Percentiles rank a stretch among this genome's conserved stretches.
These are phyloP conservation scores for Stratiomys singularior DNA, from an alignment of 2,888 invertebrate species.

Conservation along the genomic window DNA sequence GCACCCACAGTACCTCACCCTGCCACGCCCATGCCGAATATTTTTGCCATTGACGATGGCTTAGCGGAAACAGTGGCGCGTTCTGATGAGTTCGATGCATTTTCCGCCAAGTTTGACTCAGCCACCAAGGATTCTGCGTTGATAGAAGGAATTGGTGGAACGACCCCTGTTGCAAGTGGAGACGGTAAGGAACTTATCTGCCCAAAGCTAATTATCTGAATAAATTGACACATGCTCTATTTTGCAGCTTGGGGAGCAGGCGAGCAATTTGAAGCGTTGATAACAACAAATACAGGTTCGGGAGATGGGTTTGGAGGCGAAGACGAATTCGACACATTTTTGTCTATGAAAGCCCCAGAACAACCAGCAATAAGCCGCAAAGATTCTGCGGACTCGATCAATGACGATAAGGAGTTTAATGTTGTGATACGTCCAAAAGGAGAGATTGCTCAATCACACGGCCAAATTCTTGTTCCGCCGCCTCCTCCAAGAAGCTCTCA, in stretches of 20 bases:
- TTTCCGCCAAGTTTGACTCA: slow-evolving; percentile 86
- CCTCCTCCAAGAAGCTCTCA: slow-evolving; percentile 66
- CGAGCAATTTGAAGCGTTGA: slow-evolving; percentile 62
- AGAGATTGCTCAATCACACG: slow-evolving; percentile 64
- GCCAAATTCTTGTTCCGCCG: slow-evolving; percentile 80
- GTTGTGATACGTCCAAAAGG: slow-evolving; percentile 76
- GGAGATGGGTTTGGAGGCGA: slow-evolving; percentile 74
- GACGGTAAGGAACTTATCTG: too few relatives aligned
- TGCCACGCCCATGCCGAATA: slow-evolving; percentile 56
- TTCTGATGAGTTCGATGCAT: slow-evolving; percentile 83
- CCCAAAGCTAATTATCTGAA: not conserved
- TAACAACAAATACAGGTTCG: slow-evolving; percentile 47
- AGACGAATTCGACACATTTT: slow-evolving; percentile 82
- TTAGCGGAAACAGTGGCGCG: not conserved
- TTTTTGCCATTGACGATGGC: slow-evolving; percentile 55
- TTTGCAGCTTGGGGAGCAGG: slow-evolving; percentile 63
- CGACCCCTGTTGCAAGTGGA: slow-evolving; percentile 57
- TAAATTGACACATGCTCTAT: not conserved
- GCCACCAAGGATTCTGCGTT: slow-evolving; percentile 66
- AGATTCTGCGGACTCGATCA: slow-evolving; percentile 77
- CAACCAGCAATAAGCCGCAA: slow-evolving; percentile 63
- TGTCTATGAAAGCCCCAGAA: slow-evolving; percentile 79
- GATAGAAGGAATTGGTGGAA: slow-evolving; percentile 62
- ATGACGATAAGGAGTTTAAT: slow-evolving; percentile 79
- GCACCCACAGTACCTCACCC: slow-evolving; percentile 53